Percentiles rank a stretch among this genome's conserved stretches.
phyloP scores from a whole-genome alignment of 2,797 vertebrate species.

The Astyanax mexicanus region DNA sequence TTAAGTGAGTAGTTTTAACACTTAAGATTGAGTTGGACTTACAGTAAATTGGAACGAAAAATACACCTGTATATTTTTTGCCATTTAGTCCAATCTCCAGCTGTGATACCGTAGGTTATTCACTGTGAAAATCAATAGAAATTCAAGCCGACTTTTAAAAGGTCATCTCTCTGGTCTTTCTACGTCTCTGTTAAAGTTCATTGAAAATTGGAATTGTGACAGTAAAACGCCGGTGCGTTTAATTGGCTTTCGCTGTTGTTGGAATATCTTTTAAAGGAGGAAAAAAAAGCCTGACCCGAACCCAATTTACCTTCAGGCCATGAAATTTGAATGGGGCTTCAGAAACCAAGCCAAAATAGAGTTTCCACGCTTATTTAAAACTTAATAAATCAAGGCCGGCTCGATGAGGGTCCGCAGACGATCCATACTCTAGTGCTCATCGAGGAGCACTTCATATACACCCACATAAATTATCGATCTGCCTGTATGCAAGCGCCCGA shows the following conservation, averaged over 20 bases:
- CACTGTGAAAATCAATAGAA: constrained; percentile 30
- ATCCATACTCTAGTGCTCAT: constrained; percentile 47
- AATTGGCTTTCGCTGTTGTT: neutral
- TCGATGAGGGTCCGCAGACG: constrained; percentile 14
- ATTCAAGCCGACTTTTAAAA: constrained; percentile 38
- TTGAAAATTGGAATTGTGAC: constrained; percentile 33
- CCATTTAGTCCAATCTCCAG: neutral
- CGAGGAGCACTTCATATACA: constrained; percentile 55
- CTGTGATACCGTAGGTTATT: neutral
- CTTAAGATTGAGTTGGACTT: neutral
- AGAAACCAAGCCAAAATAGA: constrained; percentile 5
- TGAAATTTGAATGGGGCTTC: neutral
- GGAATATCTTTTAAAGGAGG: neutral
- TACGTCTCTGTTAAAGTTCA: constrained; percentile 34
- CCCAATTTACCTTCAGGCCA: neutral
- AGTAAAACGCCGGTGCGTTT: constrained; percentile 18
- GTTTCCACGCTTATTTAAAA: constrained; percentile 46
- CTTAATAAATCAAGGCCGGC: constrained; percentile 46
- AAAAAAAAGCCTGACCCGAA: constrained; percentile 20
- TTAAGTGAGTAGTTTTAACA: too few species aligned
- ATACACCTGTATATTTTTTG: neutral
- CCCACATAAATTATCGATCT: constrained; percentile 58
- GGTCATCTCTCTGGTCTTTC: constrained; percentile 25
- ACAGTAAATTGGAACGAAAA: neutral
- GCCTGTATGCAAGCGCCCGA: constrained; percentile 22